phyloP scores from a whole-genome alignment of 2,113 vertebrate genomes.

The Grammomys dolichurus region DNA sequence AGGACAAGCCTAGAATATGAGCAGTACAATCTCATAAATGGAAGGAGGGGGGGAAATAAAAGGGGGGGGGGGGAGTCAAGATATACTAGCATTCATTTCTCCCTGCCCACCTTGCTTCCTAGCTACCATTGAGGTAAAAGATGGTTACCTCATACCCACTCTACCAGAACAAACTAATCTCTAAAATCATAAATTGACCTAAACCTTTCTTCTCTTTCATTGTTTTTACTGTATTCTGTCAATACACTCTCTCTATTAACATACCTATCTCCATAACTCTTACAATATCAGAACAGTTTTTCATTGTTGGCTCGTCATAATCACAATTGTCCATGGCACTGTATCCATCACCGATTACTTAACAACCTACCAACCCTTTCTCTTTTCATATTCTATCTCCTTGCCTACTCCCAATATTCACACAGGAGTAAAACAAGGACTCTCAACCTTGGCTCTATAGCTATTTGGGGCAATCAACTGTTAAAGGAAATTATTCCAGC shows the following conservation, averaged over 20 bases:
- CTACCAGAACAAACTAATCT: neutral
- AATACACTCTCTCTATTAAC: neutral
- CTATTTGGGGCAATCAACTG: neutral
- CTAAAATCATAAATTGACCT: neutral
- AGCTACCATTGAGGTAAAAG: neutral
- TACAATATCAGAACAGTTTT: neutral
- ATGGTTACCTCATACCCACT: neutral
- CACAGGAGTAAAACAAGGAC: neutral
- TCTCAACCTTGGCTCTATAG: slow-evolving; percentile 30
- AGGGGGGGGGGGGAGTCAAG: neutral
- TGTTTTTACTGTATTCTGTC: neutral
- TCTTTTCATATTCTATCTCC: neutral
- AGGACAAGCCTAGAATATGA: neutral
- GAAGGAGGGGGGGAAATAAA: neutral
- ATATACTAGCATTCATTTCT: neutral
- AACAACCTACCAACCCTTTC: slow-evolving; percentile 25
- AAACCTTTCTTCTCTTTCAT: neutral
- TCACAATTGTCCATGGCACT: neutral
- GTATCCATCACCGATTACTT: neutral
- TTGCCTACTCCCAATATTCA: slow-evolving; percentile 31
- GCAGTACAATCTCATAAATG: neutral
- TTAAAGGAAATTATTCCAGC: neutral
- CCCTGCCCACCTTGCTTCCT: neutral
- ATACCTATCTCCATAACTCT: slow-evolving; percentile 43
- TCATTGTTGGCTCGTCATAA: slow-evolving; percentile 19